Base-by-base conservation (phyloP, 2,888 invertebrate genomes). In the Morpho achilles region DNA sequence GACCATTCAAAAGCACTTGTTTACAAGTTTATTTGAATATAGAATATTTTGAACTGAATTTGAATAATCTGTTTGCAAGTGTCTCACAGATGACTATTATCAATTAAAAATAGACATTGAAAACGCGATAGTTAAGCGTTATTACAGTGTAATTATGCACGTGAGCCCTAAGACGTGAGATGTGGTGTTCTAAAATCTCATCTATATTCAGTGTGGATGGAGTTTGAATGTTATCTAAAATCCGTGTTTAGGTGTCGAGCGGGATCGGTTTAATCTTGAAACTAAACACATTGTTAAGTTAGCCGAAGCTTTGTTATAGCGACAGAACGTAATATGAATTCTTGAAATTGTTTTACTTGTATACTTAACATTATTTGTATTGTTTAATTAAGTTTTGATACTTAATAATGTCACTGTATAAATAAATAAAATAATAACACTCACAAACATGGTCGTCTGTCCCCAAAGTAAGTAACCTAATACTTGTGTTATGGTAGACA, bases 181-280 rank as follows among this genome's bases (percentile, higher is more conserved):
- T 75, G 77, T 66, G 77, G 76, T 75, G 78, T 79, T 80, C 87
- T 84, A 85, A 88, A 88, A 82, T 87, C 87, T 86, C 87, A 88
- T 90, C 88, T 89, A 87, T 87, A 90, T 90, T 88, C 89, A 88
- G 84, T 80, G 84, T 82, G 87, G 86, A 86, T 72, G 77, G 80
- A 85, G 87, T 89, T 87, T 88, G 84, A 87, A 90, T 88, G 88
- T 87, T 89, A 90, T 89, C 89, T 88, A 80, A 87, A 89, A 89
- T 89, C 89, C 87, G 86, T 87, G 88, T 89, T 89, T 89, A 89
- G 89, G 88, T 90, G 90, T 88, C 82, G 86, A 81, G 74, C 80
- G 82, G 84, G 84, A 86, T 84, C 80, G 86, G 79, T 87, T 82
- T 89, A 89, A 89, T 89, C 89, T 89, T 65, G 74, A 85, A 88